These are phyloP conservation scores for Thalassophryne amazonica DNA, from an alignment of 2,797 vertebrate genomes.

Conservation along the genomic window DNA sequence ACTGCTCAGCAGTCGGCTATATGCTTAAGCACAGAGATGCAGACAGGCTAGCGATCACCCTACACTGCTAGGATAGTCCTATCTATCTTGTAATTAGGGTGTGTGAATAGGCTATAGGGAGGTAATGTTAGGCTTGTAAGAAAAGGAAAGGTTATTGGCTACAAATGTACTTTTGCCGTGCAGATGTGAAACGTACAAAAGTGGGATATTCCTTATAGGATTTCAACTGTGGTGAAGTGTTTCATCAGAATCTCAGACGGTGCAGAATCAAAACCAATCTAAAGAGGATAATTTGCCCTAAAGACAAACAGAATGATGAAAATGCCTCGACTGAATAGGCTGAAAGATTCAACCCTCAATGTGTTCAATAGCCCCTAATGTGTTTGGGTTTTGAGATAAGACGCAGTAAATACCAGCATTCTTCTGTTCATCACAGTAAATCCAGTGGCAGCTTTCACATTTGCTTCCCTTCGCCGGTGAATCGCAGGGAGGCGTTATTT, in stretches of 20 bases:
- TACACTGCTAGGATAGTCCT: constrained; percentile 39
- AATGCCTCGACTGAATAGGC: constrained; percentile 62
- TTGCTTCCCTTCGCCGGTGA: constrained; percentile 67
- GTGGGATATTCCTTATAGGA: constrained; percentile 32
- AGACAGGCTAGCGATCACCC: constrained; percentile 51
- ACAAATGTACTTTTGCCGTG: constrained; percentile 28
- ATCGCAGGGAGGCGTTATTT: constrained; percentile 70
- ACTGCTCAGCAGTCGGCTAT: constrained; percentile 65
- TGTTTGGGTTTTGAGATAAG: constrained; percentile 76
- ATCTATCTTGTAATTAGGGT: constrained; percentile 68
- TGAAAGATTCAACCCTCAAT: constrained; percentile 61
- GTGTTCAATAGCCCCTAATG: constrained; percentile 72
- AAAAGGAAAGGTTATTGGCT: too few relatives aligned
- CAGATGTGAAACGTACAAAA: constrained; percentile 1
- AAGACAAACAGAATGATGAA: constrained; percentile 68
- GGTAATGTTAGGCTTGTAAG: constrained; percentile 43
- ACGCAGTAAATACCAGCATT: constrained; percentile 66
- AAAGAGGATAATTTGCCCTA: constrained; percentile 66
- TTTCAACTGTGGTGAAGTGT: constrained; percentile 60
- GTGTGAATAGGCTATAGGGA: constrained; percentile 59
- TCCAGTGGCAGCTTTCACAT: constrained; percentile 72
- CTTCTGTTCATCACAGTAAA: constrained; percentile 60
- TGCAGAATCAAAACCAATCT: constrained; percentile 62
- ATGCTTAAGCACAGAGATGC: constrained; percentile 64
- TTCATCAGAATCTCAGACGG: constrained; percentile 64